Conservation (phyloP, 2,113 vertebrate species). For the Isichthys henryi region DNA sequence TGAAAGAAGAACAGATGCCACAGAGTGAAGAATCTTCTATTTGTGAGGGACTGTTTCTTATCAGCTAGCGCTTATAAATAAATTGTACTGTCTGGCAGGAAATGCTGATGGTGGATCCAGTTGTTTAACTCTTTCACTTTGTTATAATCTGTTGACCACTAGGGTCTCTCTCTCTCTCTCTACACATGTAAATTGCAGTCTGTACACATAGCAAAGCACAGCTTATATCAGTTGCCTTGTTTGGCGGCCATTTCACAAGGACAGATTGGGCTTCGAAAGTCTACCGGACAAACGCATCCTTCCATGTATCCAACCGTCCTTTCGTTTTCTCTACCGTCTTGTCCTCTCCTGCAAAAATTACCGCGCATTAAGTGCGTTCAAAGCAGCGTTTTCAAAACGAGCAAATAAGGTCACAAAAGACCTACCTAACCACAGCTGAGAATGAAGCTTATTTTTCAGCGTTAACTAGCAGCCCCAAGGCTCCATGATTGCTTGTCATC, state of each 20-base stretch:
- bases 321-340: neutral
- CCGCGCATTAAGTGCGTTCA: neutral
- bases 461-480: neutral
- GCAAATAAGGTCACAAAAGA: neutral
- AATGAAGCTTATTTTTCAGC: neutral
- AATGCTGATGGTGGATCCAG: conserved; percentile 11
- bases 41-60: conserved; percentile 12
- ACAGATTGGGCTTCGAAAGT: conserved; percentile 25
- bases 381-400: neutral
- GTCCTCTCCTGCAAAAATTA: neutral
- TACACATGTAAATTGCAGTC: conserved; percentile 9
- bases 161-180: neutral
- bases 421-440: neutral
- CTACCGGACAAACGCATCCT: neutral
- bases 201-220: conserved; percentile 24
- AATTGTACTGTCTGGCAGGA: conserved; percentile 17
- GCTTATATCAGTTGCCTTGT: conserved; percentile 26
- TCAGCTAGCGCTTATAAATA: conserved; percentile 14
- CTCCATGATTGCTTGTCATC: neutral
- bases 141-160: conserved; percentile 3
- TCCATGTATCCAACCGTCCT: neutral
- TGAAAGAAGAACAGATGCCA: neutral
- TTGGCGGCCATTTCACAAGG: conserved; percentile 30
- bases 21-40: neutral
- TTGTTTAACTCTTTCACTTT: conserved; percentile 15